Evolutionary conservation across 2,888 invertebrate genomes (phyloP).

Genomic region (Amphipoea oculea): DNA sequence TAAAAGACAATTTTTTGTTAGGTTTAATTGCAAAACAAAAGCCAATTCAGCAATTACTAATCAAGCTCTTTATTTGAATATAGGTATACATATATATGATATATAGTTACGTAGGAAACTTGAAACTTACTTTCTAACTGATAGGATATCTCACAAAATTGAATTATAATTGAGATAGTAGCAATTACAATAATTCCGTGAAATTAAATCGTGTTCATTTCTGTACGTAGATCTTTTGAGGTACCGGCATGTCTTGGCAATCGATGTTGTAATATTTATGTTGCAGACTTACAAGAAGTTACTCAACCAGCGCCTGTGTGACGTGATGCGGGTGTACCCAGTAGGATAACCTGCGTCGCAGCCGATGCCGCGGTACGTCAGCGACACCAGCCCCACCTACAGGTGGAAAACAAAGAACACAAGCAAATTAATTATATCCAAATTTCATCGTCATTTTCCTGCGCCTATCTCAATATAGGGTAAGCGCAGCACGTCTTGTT

Average conservation of each 20-base stretch:
- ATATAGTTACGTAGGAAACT: too few relatives aligned
- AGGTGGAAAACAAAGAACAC: neutral
- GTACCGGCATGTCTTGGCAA: neutral
- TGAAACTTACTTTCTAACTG: too few relatives aligned
- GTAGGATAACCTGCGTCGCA: neutral
- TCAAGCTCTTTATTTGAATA: neutral
- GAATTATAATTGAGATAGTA: neutral
- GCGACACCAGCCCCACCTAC: constrained; percentile 1
- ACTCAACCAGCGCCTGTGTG: neutral
- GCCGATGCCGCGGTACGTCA: constrained; percentile 1
- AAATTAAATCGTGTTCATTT: neutral
- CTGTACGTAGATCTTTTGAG: neutral
- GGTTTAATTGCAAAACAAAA: neutral
- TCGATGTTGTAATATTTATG: neutral
- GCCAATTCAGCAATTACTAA: neutral
- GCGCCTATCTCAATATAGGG: neutral
- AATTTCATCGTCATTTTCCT: neutral
- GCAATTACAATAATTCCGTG: neutral
- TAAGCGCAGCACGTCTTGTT: neutral
- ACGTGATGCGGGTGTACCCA: neutral
- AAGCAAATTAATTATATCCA: neutral
- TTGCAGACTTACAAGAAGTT: neutral
- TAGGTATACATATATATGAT: too few relatives aligned
- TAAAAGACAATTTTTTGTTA: neutral
- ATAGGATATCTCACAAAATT: neutral